phyloP scores from a whole-genome alignment of 2,113 vertebrate species.

The Regulus satrapa region DNA sequence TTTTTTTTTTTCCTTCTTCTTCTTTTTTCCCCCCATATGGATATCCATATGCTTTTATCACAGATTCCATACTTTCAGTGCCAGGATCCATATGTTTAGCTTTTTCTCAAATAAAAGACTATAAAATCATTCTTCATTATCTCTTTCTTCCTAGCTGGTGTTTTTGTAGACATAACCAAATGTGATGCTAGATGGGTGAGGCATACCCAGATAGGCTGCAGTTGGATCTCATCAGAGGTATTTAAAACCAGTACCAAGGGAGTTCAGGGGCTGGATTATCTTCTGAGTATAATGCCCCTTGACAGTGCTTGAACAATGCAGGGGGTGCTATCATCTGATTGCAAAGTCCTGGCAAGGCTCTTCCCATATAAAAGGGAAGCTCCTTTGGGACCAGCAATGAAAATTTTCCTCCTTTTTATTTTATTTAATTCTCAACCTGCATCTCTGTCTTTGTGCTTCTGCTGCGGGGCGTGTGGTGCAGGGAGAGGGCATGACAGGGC shows the following conservation, averaged over 20 bases:
- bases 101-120: slow-evolving; percentile 74
- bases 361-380: not conserved
- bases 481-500: not conserved
- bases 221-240: not conserved
- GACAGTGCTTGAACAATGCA: not conserved
- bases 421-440: not conserved
- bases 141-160: slow-evolving; percentile 66
- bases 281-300: slow-evolving; percentile 36
- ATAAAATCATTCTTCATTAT: slow-evolving; percentile 72
- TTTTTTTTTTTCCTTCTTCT: not conserved
- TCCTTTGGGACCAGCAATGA: not conserved
- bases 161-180: slow-evolving; percentile 49
- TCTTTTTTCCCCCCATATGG: slow-evolving; percentile 56
- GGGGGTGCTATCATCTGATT: slow-evolving; percentile 41
- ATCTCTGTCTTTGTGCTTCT: not conserved
- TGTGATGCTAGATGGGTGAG: not conserved
- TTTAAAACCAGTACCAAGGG: slow-evolving; percentile 19
- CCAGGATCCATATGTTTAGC: slow-evolving; percentile 74
- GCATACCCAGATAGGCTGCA: not conserved
- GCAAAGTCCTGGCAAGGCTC: not conserved
- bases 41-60: slow-evolving; percentile 77
- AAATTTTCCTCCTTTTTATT: not conserved
- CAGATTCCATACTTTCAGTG: slow-evolving; percentile 75
- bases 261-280: slow-evolving; percentile 32
- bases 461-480: not conserved